Percentiles rank a stretch among this genome's conserved stretches.
Evolutionary conservation across 2,888 invertebrate species (phyloP).

Genomic region (Tethea ocularis): DNA sequence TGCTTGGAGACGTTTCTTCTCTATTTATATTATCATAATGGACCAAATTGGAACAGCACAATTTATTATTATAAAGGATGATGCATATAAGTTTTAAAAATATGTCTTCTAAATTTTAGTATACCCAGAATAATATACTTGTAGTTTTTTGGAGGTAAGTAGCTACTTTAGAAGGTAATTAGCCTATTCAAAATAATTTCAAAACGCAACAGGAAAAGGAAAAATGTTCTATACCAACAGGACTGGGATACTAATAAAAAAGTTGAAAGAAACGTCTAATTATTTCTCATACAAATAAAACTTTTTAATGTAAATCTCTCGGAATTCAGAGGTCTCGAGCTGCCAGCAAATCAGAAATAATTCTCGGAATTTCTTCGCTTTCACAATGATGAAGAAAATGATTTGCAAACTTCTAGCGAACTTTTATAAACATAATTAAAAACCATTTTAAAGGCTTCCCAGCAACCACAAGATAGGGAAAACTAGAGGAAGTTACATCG

Average conservation of each 20-base stretch:
- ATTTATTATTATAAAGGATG: no score
- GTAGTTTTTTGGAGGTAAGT: no score
- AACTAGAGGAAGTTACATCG: constrained; percentile 37
- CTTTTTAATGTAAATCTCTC: background rate
- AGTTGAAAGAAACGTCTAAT: background rate
- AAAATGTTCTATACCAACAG: background rate
- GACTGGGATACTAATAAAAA: background rate
- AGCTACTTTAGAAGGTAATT: no score
- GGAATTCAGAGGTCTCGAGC: background rate
- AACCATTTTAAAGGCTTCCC: constrained; percentile 48
- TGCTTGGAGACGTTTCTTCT: no score
- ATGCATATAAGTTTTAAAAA: no score
- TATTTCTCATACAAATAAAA: background rate
- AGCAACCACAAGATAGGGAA: constrained; percentile 36
- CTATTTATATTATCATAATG: no score
- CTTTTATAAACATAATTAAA: constrained; percentile 51
- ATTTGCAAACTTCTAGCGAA: constrained; percentile 32
- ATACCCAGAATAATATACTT: no score
- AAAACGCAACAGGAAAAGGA: background rate
- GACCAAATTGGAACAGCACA: no score
- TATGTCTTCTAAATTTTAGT: no score
- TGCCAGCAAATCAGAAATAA: background rate
- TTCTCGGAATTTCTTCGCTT: constrained; percentile 9
- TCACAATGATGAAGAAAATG: constrained; percentile 25
- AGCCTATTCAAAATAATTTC: background rate